Evolutionary conservation across 1,140 invertebrate genomes (phyloP).

Genomic region (Bemisia tabaci): DNA sequence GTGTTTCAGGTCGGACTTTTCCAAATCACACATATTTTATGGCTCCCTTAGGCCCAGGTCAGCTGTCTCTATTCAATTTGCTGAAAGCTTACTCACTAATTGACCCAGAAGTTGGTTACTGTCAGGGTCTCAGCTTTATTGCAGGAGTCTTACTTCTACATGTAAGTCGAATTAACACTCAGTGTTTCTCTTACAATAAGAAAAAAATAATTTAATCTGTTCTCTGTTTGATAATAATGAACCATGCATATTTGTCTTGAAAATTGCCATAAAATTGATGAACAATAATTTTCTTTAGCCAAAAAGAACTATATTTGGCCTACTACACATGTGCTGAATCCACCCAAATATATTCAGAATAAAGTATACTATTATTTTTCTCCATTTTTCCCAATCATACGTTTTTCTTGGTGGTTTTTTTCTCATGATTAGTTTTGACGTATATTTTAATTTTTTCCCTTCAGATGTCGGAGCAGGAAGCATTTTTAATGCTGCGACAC

Average conservation of each 20-base stretch:
- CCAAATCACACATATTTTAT: conserved; percentile 86
- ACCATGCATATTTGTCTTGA: too few relatives aligned
- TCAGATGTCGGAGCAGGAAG: conserved; percentile 78
- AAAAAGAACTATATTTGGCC: neutral
- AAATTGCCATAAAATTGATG: too few relatives aligned
- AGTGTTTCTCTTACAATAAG: neutral
- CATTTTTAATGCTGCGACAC: conserved; percentile 75
- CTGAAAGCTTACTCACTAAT: conserved; percentile 90
- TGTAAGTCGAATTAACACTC: conserved; percentile 41
- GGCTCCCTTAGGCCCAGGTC: conserved; percentile 72
- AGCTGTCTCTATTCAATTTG: conserved; percentile 84
- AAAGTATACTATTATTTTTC: too few relatives aligned
- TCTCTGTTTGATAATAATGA: too few relatives aligned
- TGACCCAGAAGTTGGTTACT: conserved; percentile 89
- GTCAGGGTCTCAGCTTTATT: conserved; percentile 90
- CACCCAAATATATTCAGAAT: too few relatives aligned
- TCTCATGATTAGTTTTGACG: too few relatives aligned
- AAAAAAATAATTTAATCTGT: too few relatives aligned
- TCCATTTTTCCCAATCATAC: too few relatives aligned
- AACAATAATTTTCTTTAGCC: neutral
- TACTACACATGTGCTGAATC: too few relatives aligned
- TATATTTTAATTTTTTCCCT: too few relatives aligned
- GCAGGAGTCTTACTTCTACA: conserved; percentile 85
- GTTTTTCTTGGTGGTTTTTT: too few relatives aligned
- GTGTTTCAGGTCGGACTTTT: conserved; percentile 68